Percentiles rank a stretch among this genome's conserved stretches.
phyloP scores from a whole-genome alignment of 2,888 invertebrate species.

The Tipula unca region DNA sequence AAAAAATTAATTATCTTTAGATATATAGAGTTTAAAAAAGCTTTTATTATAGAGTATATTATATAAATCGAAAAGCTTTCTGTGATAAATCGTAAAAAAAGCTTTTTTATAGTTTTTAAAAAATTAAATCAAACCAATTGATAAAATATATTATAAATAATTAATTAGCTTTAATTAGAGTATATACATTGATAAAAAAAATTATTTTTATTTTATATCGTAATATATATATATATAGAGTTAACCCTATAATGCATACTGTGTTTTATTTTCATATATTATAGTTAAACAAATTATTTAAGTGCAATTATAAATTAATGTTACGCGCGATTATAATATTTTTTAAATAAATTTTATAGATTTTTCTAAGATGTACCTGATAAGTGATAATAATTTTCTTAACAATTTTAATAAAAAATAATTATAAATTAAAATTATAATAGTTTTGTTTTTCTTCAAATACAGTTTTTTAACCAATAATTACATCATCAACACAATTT shows the following conservation, averaged over 20 bases:
- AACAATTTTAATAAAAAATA: background rate
- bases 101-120: background rate
- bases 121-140: background rate
- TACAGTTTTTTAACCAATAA: background rate
- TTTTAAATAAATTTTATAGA: background rate
- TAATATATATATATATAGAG: background rate
- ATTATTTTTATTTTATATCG: background rate
- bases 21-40: background rate
- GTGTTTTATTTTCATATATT: background rate
- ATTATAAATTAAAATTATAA: constrained; percentile 1
- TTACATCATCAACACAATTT: background rate
- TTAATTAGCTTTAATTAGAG: constrained; percentile 15
- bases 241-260: background rate
- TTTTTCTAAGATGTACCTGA: constrained; percentile 15
- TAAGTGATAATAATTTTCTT: constrained; percentile 14
- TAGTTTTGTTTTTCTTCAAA: background rate
- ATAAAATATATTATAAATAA: background rate
- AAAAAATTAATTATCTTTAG: background rate
- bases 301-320: constrained; percentile 14
- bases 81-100: background rate
- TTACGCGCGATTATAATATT: background rate
- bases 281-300: background rate
- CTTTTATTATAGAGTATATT: background rate
- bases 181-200: too few species aligned
- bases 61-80: background rate